Percentiles rank a stretch among this genome's conserved stretches.
Evolutionary conservation across 2,888 invertebrate genomes (phyloP).

Genomic region (Saturnia japonica): DNA sequence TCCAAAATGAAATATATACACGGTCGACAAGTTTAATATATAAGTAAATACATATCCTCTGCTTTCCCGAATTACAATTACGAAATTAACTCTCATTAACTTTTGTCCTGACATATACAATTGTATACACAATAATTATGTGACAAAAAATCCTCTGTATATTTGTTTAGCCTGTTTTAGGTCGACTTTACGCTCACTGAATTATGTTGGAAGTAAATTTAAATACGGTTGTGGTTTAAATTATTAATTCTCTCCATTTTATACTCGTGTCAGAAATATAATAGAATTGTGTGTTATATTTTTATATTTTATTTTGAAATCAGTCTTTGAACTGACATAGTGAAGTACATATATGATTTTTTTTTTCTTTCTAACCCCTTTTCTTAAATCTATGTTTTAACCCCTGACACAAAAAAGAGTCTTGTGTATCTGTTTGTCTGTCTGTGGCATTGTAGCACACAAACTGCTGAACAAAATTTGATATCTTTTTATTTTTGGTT

Average conservation of each 20-base stretch:
- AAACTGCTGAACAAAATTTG: too few species aligned
- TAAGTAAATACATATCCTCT: background rate
- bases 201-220: constrained; percentile 34
- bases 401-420: too few species aligned
- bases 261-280: background rate
- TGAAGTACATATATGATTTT: too few species aligned
- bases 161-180: constrained; percentile 34
- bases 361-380: too few species aligned
- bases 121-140: constrained; percentile 37
- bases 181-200: constrained; percentile 29
- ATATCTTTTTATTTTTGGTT: too few species aligned
- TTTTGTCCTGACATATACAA: constrained; percentile 26
- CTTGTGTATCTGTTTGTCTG: too few species aligned
- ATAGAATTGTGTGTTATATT: background rate
- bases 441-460: too few species aligned
- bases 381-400: too few species aligned
- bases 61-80: background rate
- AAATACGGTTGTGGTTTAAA: constrained; percentile 22
- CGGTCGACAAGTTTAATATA: background rate
- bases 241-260: background rate
- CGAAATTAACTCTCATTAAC: constrained; percentile 1
- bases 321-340: too few species aligned
- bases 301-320: background rate
- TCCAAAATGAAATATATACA: too few species aligned
- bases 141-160: constrained; percentile 35